Base-by-base conservation (phyloP, 1,140 invertebrate genomes). In the Neodiprion fabricii region DNA sequence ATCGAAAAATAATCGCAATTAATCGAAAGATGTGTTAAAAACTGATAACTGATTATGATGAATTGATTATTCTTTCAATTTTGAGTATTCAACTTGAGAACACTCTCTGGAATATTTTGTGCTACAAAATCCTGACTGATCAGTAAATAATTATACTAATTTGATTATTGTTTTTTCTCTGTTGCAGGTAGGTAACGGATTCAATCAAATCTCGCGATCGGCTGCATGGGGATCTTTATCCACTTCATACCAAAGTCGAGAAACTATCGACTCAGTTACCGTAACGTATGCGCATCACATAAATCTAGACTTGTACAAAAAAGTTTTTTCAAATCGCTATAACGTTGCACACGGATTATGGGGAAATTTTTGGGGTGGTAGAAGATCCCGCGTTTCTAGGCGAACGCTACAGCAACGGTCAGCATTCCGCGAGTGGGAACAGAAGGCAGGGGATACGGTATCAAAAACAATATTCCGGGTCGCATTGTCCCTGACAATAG, bases 121-220 rank as follows among this genome's bases (percentile, higher is more conserved):
- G 28, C 28, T 40, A 40, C 2, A 40, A 40, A 2, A 40, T 40
- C 5, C 1, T 40, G 28, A 40, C 28, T 40, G 5, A 3, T 40
- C 28, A 40, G 28, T 40, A 40, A 40, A 40, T 67, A 70, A 73
- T 70, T 53, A 67, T 48, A 78, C 70, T 75, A 71, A 70, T 48
- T 40, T 68, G 12, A 76, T 73, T 65, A n/a, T 65, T 79, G 76
- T 72, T 77, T 61, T 67, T 72, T 76, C 74, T 85, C 17, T 85
- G 74, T 85, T 85, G 47, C 83, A 86, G 85, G 85, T 86, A 86
- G 79, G 85, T 86, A 85, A 77, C 84, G 84, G 79, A 80, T 85
- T 76, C 74, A 9, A 14, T 76, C 74, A 9, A 14, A 47, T 65
- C 61, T 65, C 61, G 12, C 28, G 28, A 40, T 40, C 28, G 5